A percentile compares a stretch with the other conserved stretches of the same genome.
phyloP scores from a whole-genome alignment of 2,797 vertebrate genomes.

The Artibeus jamaicensis region DNA sequence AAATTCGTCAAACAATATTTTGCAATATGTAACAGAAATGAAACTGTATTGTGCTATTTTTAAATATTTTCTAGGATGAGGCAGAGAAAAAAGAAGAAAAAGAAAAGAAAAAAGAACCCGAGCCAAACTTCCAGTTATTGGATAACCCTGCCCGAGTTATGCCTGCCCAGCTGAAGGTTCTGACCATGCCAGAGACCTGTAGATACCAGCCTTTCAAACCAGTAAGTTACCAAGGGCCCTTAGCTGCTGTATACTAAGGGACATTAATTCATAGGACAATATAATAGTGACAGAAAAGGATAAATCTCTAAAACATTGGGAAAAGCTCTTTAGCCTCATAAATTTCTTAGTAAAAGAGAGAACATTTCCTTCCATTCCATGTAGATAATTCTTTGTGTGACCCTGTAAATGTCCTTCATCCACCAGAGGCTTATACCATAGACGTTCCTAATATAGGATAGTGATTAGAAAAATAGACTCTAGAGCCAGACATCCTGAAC shows the following conservation, averaged over 20 bases:
- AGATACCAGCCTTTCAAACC: constrained; percentile 99
- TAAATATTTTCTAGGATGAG: constrained; percentile 84
- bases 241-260: background rate
- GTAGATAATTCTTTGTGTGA: background rate
- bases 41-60: background rate
- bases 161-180: constrained; percentile 98
- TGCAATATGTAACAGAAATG: background rate
- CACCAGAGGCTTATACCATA: background rate
- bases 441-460: background rate
- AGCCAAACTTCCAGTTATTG: constrained; percentile 95
- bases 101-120: constrained; percentile 98
- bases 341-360: background rate
- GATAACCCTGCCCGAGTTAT: constrained; percentile 97
- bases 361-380: background rate
- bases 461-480: background rate
- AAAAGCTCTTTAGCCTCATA: background rate
- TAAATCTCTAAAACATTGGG: background rate
- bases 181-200: constrained; percentile 94
- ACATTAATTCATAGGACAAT: background rate
- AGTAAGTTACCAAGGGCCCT: constrained; percentile 80
- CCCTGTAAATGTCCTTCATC: background rate
- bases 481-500: background rate
- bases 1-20: background rate
- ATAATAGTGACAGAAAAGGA: background rate
- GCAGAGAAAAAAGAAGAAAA: constrained; percentile 94